A percentile compares a stretch with the other conserved stretches of the same genome.
Evolutionary conservation across 1,140 invertebrate genomes (phyloP).

Genomic region (Lucilia cuprina): DNA sequence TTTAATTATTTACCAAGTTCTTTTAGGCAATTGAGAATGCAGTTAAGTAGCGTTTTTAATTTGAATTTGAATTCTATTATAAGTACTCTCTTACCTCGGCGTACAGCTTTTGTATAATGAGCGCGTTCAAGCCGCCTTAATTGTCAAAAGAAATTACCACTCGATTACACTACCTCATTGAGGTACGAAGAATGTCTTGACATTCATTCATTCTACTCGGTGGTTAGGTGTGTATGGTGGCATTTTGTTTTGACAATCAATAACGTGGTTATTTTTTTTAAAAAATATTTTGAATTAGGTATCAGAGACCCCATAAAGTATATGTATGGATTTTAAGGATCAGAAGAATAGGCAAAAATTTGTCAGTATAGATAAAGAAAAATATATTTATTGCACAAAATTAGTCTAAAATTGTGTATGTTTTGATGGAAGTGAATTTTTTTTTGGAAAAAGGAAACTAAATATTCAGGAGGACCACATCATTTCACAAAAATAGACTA

Average conservation of each 20-base stretch:
- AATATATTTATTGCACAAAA: neutral
- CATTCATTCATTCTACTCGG: neutral
- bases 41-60: too few relatives aligned
- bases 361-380: neutral
- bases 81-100: neutral
- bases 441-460: neutral
- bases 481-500: slow-evolving; percentile 2
- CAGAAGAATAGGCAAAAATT: slow-evolving; percentile 22
- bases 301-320: slow-evolving; percentile 35
- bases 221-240: neutral
- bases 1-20: neutral
- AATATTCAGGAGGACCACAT: neutral
- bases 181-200: neutral
- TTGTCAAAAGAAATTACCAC: slow-evolving; percentile 7
- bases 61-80: too few relatives aligned
- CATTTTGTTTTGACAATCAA: slow-evolving; percentile 24
- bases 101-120: neutral
- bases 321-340: slow-evolving; percentile 33
- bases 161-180: neutral
- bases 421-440: neutral
- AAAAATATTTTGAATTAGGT: slow-evolving; percentile 23
- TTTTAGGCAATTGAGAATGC: neutral
- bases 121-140: slow-evolving; percentile 1
- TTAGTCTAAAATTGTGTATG: neutral
- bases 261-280: slow-evolving; percentile 23